Evolutionary conservation across 2,888 invertebrate species (phyloP).

Genomic region (Diogma glabrata): DNA sequence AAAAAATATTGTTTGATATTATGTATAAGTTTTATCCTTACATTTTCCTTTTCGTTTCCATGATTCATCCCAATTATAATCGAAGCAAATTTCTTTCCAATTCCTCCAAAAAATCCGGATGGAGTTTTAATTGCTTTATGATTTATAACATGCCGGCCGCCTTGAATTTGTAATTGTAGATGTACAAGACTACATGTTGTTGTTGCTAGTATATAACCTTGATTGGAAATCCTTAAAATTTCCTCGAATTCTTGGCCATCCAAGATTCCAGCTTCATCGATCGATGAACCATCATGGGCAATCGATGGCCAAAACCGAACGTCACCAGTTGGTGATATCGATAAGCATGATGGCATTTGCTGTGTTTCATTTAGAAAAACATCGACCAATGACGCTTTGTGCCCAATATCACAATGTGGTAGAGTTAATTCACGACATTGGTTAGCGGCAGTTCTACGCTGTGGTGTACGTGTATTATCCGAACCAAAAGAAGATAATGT

Average conservation of each 20-base stretch:
- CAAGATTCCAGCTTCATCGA: constrained; percentile 74
- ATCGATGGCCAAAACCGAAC: constrained; percentile 87
- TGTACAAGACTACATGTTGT: constrained; percentile 81
- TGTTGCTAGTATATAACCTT: constrained; percentile 76
- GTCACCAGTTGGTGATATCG: constrained; percentile 86
- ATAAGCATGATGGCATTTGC: constrained; percentile 71
- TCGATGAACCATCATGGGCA: constrained; percentile 73
- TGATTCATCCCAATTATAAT: constrained; percentile 35
- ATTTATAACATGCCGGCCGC: constrained; percentile 55
- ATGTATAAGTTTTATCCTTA: constrained; percentile 18
- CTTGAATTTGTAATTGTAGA: constrained; percentile 46
- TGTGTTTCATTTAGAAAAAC: constrained; percentile 51
- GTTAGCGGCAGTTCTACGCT: constrained; percentile 36
- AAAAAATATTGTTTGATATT: background rate
- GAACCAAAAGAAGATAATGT: constrained; percentile 21
- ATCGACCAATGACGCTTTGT: constrained; percentile 72
- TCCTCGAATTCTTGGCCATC: constrained; percentile 80
- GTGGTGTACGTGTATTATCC: constrained; percentile 34
- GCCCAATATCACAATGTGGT: constrained; percentile 85
- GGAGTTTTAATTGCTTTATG: constrained; percentile 61
- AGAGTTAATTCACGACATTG: constrained; percentile 77
- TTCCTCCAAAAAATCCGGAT: constrained; percentile 76
- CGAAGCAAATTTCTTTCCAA: constrained; percentile 51
- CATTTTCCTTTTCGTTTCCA: constrained; percentile 33
- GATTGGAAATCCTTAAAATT: constrained; percentile 49